phyloP scores from a whole-genome alignment of 2,797 vertebrate genomes.

The Alauda arvensis region DNA sequence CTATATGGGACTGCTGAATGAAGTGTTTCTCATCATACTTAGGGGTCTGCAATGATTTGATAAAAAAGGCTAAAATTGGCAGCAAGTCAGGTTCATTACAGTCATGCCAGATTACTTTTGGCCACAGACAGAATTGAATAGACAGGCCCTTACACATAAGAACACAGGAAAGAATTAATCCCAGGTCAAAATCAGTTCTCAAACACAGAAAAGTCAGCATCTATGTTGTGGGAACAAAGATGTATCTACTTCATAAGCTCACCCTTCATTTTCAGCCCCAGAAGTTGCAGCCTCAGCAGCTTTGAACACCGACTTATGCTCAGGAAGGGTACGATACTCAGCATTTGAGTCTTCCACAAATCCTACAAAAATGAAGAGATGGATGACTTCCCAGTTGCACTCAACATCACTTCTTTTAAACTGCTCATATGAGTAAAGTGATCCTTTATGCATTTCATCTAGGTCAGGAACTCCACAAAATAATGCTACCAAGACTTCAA shows the following conservation, averaged over 20 bases:
- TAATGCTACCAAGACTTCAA: not conserved
- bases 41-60: not conserved
- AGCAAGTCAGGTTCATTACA: not conserved
- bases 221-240: not conserved
- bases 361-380: slow-evolving; percentile 9
- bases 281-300: not conserved
- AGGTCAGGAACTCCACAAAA: not conserved
- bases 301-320: slow-evolving; percentile 49
- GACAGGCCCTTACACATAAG: not conserved
- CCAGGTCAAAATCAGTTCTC: not conserved
- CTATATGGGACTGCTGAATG: not conserved
- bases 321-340: slow-evolving; percentile 62
- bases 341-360: slow-evolving; percentile 55
- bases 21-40: not conserved
- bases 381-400: not conserved
- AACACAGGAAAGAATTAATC: not conserved
- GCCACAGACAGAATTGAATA: not conserved
- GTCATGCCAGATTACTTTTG: not conserved
- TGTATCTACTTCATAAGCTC: not conserved
- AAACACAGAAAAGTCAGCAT: not conserved
- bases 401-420: not conserved
- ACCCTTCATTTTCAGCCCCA: slow-evolving; percentile 36
- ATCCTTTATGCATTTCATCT: not conserved
- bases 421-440: not conserved
- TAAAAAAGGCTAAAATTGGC: not conserved